Base-by-base conservation (phyloP, 2,113 vertebrate species). In the Saguinus imperator region DNA sequence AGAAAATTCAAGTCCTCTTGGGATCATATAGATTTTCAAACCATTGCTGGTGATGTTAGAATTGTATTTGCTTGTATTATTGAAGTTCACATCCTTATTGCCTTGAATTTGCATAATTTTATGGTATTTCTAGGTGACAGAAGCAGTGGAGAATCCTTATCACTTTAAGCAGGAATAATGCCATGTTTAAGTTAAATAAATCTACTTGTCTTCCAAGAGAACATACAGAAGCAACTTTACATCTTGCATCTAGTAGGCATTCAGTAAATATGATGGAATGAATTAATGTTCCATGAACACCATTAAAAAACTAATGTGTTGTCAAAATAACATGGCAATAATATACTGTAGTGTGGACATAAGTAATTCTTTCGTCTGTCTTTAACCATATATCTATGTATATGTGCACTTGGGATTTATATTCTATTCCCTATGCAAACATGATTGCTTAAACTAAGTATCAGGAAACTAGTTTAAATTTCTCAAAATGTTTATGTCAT, bases 181-280 rank as follows among this genome's bases (percentile, higher is more conserved):
- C 25, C 43, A 16, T 57, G 23, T 80, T 91, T 73, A 75, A 92
- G 70, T 93, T 73, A 75, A 92, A 58, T 68, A 79, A 92, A 84
- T 85, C 32, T 43, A 27, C 35, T 66, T 93, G 95, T 94, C 87
- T 93, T 94, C 84, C 73, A 64, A 91, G 84, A 84, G 84, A 85
- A 84, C 3, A 0, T 55, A 40, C 55, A 68, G 70, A 92, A 93
- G 86, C 90, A 91, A 68, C 48, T 37, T 83, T 37, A n/a, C 13
- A n/a, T 55, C 45, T 81, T 80, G 16, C 66, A 52, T 40, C 61
- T 84, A 82, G 73, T n/a, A 75, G 73, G 37, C 77, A 72, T 64
- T 72, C 64, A 29, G 86, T 52, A 52, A 57, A 57, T 25, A 43
- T 17, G 64, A 90, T 94, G 55, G 25, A 70, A 83, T 90, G 40